Evolutionary conservation across 1,140 invertebrate genomes (phyloP).

Genomic region (Ganaspis sp.): DNA sequence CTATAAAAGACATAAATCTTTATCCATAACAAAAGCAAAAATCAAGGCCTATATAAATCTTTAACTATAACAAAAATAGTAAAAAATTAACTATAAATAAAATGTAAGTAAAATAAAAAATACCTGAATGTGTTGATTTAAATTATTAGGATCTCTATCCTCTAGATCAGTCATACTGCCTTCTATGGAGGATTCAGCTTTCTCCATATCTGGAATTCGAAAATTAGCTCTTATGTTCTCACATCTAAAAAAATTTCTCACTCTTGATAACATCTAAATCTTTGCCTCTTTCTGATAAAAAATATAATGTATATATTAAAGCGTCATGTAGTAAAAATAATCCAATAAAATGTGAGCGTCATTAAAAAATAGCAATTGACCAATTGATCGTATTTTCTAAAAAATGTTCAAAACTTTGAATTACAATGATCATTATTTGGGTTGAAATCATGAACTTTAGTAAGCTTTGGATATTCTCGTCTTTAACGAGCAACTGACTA

Average conservation of each 20-base stretch:
- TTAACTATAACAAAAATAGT: background rate
- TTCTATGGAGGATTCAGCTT: constrained; percentile 68
- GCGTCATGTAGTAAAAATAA: too few relatives aligned
- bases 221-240: constrained; percentile 56
- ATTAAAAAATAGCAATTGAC: too few relatives aligned
- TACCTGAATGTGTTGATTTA: constrained; percentile 84
- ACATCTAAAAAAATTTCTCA: constrained; percentile 55
- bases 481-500: background rate
- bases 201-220: constrained; percentile 68
- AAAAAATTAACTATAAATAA: too few relatives aligned
- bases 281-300: background rate
- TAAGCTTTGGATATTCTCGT: background rate
- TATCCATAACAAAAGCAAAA: too few relatives aligned
- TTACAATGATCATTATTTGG: background rate
- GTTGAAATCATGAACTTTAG: background rate
- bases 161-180: constrained; percentile 78
- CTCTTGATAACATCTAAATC: constrained; percentile 52
- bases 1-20: too few relatives aligned
- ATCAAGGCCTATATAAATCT: too few relatives aligned
- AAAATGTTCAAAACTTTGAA: too few relatives aligned
- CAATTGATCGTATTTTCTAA: too few relatives aligned
- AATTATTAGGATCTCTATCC: constrained; percentile 82
- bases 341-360: too few relatives aligned
- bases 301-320: too few relatives aligned
- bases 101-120: background rate